A percentile compares a stretch with the other conserved stretches of the same genome.
phyloP scores from a whole-genome alignment of 2,113 vertebrate genomes.

The Rhinopomastus cyanomelas region DNA sequence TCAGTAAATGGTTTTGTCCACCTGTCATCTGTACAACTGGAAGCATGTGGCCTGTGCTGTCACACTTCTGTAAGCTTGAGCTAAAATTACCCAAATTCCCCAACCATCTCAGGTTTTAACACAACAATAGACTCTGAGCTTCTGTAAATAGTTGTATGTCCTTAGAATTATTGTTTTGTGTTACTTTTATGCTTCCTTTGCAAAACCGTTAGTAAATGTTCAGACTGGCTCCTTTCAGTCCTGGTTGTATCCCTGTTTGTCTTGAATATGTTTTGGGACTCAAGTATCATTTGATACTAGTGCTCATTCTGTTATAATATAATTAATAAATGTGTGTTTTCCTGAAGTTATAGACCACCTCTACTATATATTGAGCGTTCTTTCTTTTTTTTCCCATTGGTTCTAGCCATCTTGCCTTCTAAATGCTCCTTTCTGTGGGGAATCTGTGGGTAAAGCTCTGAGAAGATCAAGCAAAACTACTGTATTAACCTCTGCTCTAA shows the following conservation, averaged over 20 bases:
- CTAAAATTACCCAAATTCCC: background rate
- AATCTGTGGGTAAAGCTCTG: background rate
- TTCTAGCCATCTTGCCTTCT: background rate
- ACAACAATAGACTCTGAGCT: background rate
- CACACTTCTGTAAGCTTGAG: background rate
- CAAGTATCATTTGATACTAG: background rate
- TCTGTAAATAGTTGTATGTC: background rate
- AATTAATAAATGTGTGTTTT: background rate
- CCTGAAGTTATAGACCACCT: background rate
- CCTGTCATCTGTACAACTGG: background rate
- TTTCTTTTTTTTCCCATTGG: background rate
- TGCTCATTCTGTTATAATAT: background rate
- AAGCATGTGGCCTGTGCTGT: background rate
- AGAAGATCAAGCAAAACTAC: background rate
- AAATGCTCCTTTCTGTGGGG: background rate
- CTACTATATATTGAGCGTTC: background rate
- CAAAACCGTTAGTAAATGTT: background rate
- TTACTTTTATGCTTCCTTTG: background rate
- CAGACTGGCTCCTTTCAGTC: background rate
- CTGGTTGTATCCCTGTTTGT: background rate
- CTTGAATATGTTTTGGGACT: background rate
- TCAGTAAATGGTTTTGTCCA: background rate
- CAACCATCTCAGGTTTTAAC: background rate
- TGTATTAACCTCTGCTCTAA: background rate
- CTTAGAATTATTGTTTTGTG: background rate